Evolutionary conservation across 2,888 invertebrate genomes (phyloP).

Genomic region (Agrilus mali): DNA sequence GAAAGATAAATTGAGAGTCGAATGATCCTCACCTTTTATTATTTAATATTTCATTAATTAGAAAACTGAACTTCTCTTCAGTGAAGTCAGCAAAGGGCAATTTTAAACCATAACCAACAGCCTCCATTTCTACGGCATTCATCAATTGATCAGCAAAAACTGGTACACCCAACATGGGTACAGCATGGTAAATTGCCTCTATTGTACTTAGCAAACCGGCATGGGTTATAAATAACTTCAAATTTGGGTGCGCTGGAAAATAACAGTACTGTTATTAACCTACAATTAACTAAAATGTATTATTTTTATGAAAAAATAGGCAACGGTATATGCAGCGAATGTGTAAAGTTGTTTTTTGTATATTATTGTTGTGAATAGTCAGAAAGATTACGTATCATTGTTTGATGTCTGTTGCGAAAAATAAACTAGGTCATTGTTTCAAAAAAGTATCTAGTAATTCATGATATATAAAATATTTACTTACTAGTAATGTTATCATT

Average conservation of each 20-base stretch:
- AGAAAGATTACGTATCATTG: too few relatives aligned
- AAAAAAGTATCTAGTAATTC: too few relatives aligned
- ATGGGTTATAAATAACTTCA: conserved; percentile 9
- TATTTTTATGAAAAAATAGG: too few relatives aligned
- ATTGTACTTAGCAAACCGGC: conserved; percentile 7
- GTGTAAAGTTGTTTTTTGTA: too few relatives aligned
- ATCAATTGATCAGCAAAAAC: conserved; percentile 7
- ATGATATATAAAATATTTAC: too few relatives aligned
- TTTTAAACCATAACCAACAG: conserved; percentile 27
- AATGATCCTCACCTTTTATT: conserved; percentile 20
- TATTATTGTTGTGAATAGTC: too few relatives aligned
- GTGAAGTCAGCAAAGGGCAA: conserved; percentile 29
- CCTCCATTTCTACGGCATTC: conserved; percentile 4
- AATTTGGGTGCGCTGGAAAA: conserved; percentile 10
- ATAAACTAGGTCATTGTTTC: too few relatives aligned
- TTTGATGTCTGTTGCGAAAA: too few relatives aligned
- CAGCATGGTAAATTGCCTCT: conserved; percentile 7
- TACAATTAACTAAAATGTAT: too few relatives aligned
- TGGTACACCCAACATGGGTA: conserved; percentile 6
- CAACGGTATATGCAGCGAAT: too few relatives aligned
- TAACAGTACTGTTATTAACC: not conserved
- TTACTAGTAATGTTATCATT: too few relatives aligned
- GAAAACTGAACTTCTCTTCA: conserved; percentile 27
- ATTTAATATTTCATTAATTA: conserved; percentile 27
- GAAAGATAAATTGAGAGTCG: not conserved